Conservation (phyloP, 1,140 invertebrate genomes). For the Drosophila teissieri region DNA sequence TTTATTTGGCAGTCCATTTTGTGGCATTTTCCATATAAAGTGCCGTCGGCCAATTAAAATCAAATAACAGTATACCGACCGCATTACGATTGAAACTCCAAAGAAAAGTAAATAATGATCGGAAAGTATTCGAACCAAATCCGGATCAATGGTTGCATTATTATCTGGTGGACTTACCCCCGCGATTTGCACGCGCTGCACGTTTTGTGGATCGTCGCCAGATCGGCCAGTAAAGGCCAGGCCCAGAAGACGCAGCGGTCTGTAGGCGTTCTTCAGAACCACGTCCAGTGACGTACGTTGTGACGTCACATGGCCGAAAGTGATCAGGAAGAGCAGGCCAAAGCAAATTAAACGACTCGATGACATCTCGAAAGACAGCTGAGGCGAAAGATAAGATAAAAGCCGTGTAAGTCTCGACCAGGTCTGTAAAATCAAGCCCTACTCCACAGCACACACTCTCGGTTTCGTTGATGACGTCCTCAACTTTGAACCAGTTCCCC, state of each 20-base stretch:
- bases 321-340: constrained; percentile 41
- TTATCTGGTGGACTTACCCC: constrained; percentile 59
- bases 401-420: constrained; percentile 30
- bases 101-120: not conserved
- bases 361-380: constrained; percentile 35
- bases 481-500: constrained; percentile 74
- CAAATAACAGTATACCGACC: constrained; percentile 23
- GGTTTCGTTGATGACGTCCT: constrained; percentile 67
- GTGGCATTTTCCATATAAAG: not conserved
- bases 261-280: constrained; percentile 54
- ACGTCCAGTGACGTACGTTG: constrained; percentile 73
- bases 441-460: constrained; percentile 38
- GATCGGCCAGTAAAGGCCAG: constrained; percentile 68
- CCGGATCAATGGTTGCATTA: constrained; percentile 18
- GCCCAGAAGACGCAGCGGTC: constrained; percentile 65
- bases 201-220: constrained; percentile 64
- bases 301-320: constrained; percentile 56
- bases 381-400: constrained; percentile 7
- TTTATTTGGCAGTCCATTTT: not conserved
- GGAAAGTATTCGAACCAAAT: not conserved
- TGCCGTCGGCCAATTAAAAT: not conserved
- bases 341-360: constrained; percentile 20
- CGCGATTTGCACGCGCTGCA: constrained; percentile 60
- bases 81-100: constrained; percentile 1
- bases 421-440: constrained; percentile 1